These are phyloP conservation scores for Charanyca ferruginea DNA, from an alignment of 2,888 invertebrate species.

Conservation along the genomic window DNA sequence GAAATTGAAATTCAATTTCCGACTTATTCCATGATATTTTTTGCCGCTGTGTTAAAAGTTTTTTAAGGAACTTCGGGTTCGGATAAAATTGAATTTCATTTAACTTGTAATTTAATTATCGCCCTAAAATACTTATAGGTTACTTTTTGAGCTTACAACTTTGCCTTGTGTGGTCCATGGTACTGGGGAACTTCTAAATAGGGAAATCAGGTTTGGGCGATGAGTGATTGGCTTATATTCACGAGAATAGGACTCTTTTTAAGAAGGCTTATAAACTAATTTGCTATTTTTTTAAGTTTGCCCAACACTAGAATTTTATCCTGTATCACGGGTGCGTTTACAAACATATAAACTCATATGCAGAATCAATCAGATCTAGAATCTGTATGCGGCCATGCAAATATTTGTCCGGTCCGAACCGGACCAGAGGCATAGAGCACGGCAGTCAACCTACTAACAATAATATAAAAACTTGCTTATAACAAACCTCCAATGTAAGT, in stretches of 20 bases:
- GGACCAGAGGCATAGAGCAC: too few species aligned
- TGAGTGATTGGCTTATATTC: neutral
- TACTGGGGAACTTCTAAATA: neutral
- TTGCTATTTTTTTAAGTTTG: too few species aligned
- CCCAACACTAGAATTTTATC: too few species aligned
- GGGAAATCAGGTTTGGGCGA: neutral
- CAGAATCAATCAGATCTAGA: too few species aligned
- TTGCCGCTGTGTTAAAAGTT: constrained; percentile 10
- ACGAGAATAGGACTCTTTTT: neutral
- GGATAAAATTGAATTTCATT: constrained; percentile 8
- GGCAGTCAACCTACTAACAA: too few species aligned
- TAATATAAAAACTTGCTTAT: too few species aligned
- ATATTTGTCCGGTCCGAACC: too few species aligned
- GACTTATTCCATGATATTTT: neutral
- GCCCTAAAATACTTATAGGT: neutral
- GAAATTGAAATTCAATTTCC: constrained; percentile 25
- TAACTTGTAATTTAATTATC: constrained; percentile 6
- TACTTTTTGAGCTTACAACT: neutral
- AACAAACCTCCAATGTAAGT: too few species aligned
- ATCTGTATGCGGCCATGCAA: too few species aligned
- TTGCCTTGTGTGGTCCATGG: neutral
- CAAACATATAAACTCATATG: too few species aligned
- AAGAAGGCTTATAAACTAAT: neutral
- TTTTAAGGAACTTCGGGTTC: constrained; percentile 1
- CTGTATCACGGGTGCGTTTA: too few species aligned